Evolutionary conservation across 2,888 invertebrate genomes (phyloP), one percentile per base, ranked within the genome.

Genomic region (Caprella mutica): DNA sequence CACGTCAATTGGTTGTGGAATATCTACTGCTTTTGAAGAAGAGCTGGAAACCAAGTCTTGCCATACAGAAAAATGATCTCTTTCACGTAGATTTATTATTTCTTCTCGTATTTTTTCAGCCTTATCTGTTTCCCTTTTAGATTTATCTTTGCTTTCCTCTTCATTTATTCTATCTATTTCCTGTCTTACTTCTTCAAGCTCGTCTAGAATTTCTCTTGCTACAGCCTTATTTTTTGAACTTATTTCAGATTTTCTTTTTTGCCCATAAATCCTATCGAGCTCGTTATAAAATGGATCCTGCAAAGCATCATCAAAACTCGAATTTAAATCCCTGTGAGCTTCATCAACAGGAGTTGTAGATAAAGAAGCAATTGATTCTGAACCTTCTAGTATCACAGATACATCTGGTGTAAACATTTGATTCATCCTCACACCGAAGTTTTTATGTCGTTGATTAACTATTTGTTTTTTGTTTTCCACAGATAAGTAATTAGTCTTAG

Each of bases 351-450:
- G 60, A 26, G 60, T 60, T 21, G 64, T 64, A 5, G 59, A 55
- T 19, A 60, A 64, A 17, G 64, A 64, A 5, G 64, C 58, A 46
- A 64, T 52, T 19, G 64, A 60, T 44, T 64, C 64, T 4, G 64
- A 64, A 8, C 58, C 60, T 33, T 64, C 64, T 17, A 64, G 44
- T 23, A 64, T 64, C 23, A 59, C 59, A n/a, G 64, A 64, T 8
- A 64, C 64, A 51, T 64, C 64, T 29, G 64, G 64, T 4, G 64
- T 54, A 24, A 58, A 64, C 26, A 64, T 58, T 23, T 64, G 52
- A 38, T 64, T 64, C 64, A 64, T 64, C 24, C 64, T 51, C 23
- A 64, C 40, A 23, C 64, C 64, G 44, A 64, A 64, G 51, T 60
- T 60, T 35, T 58, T 64, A 3, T 27, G 14, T 17, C 17, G 5